Evolutionary conservation across 2,888 invertebrate species (phyloP).

Genomic region (Lordiphosa fenestrarum): DNA sequence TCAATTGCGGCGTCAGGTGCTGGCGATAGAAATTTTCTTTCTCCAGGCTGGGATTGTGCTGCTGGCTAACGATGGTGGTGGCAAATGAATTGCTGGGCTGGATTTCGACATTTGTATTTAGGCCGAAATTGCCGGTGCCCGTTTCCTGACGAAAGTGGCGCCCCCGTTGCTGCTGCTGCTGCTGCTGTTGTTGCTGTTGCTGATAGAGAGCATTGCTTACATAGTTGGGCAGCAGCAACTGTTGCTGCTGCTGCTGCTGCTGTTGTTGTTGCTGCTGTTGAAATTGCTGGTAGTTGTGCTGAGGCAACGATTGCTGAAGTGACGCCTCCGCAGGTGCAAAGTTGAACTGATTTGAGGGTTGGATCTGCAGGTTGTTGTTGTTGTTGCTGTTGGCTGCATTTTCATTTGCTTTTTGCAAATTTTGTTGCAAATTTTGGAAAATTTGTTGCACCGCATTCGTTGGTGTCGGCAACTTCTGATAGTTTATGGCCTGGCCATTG

Average conservation of each 20-base stretch:
- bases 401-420: conserved; percentile 64
- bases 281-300: conserved; percentile 71
- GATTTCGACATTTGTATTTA: conserved; percentile 80
- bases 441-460: conserved; percentile 73
- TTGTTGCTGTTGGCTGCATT: conserved; percentile 36
- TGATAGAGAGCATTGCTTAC: conserved; percentile 65
- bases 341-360: conserved; percentile 76
- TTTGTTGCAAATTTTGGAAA: conserved; percentile 74
- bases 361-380: conserved; percentile 69
- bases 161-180: conserved; percentile 74
- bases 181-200: conserved; percentile 63
- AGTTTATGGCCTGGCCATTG: conserved; percentile 44
- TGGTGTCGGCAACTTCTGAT: conserved; percentile 49
- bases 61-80: conserved; percentile 59
- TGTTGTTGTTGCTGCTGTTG: conserved; percentile 64
- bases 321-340: conserved; percentile 73
- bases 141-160: conserved; percentile 82
- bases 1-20: conserved; percentile 73
- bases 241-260: conserved; percentile 57
- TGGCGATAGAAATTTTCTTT: conserved; percentile 79
- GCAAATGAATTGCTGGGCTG: conserved; percentile 67
- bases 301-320: conserved; percentile 66
- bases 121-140: conserved; percentile 84
- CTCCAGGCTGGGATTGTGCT: conserved; percentile 59
- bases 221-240: conserved; percentile 63